Conservation (phyloP, 2,888 invertebrate genomes). For the Agapetus fuscipes region DNA sequence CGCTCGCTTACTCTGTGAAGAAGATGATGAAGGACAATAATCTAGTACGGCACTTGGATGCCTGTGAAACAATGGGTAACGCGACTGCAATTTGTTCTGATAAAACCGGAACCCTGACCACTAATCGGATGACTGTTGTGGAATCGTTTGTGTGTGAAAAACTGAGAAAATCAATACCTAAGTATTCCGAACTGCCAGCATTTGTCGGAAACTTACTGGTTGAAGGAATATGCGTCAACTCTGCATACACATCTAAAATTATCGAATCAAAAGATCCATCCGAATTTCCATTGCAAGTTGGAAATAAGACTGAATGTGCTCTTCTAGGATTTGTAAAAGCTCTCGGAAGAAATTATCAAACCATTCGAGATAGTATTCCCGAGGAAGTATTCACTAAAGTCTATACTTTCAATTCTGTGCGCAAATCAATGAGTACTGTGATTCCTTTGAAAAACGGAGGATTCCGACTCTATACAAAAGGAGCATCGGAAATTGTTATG, state of each 20-base stretch:
- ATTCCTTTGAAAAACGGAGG: conserved; percentile 36
- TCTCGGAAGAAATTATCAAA: conserved; percentile 46
- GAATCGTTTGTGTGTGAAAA: conserved; percentile 41
- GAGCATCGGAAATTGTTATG: conserved; percentile 55
- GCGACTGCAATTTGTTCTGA: conserved; percentile 56
- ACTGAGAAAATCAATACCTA: conserved; percentile 34
- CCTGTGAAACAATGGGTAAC: conserved; percentile 57
- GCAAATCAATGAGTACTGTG: conserved; percentile 58
- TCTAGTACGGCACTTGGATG: conserved; percentile 52
- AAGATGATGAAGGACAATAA: conserved; percentile 56
- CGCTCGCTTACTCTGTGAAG: conserved; percentile 52
- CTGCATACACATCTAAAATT: conserved; percentile 49
- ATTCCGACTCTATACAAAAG: conserved; percentile 49
- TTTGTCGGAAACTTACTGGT: conserved; percentile 37
- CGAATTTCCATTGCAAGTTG: conserved; percentile 36
- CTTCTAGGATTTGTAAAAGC: conserved; percentile 50
- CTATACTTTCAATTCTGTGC: conserved; percentile 54
- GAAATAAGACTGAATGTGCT: conserved; percentile 60
- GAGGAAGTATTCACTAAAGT: conserved; percentile 44
- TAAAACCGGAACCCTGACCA: conserved; percentile 57
- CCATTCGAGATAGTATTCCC: conserved; percentile 42
- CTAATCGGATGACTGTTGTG: conserved; percentile 53
- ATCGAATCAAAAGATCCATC: conserved; percentile 26
- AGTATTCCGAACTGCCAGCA: conserved; percentile 34
- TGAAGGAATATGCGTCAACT: conserved; percentile 46